Percentiles rank a stretch among this genome's conserved stretches.
phyloP scores from a whole-genome alignment of 1,140 invertebrate genomes.

The Varroa destructor region DNA sequence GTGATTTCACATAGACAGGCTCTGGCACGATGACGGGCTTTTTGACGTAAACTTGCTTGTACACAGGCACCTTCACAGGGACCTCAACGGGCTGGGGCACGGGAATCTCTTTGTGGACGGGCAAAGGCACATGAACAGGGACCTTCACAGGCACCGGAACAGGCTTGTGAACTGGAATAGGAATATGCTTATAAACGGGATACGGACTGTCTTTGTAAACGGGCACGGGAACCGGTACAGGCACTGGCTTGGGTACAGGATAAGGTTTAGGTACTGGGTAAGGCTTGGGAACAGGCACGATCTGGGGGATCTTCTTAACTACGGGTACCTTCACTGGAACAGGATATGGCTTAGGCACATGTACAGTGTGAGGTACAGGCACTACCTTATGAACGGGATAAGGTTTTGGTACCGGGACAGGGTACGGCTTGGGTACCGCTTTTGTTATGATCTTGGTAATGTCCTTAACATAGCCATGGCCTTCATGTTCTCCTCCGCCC shows the following conservation, averaged over 20 bases:
- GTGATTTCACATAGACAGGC: slow-evolving; percentile 4
- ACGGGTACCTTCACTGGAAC: slow-evolving; percentile 24
- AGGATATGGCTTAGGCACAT: slow-evolving; percentile 17
- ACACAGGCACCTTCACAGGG: slow-evolving; percentile 23
- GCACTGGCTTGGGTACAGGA: slow-evolving; percentile 7
- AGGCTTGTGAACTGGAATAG: slow-evolving; percentile 18
- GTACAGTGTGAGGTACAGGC: slow-evolving; percentile 16
- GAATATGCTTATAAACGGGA: slow-evolving; percentile 20
- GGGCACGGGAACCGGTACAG: slow-evolving; percentile 3
- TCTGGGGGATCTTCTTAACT: slow-evolving; percentile 22
- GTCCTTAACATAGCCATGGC: slow-evolving; percentile 21
- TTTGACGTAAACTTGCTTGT: slow-evolving; percentile 12
- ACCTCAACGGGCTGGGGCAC: slow-evolving; percentile 22
- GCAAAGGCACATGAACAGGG: not conserved
- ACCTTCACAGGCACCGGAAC: slow-evolving; percentile 9
- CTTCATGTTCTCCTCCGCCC: not conserved
- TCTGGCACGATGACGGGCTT: slow-evolving; percentile 15
- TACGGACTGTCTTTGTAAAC: slow-evolving; percentile 19
- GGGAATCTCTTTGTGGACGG: slow-evolving; percentile 24
- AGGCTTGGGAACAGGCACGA: slow-evolving; percentile 21
- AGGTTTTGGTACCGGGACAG: slow-evolving; percentile 11
- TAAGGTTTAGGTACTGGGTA: slow-evolving; percentile 24
- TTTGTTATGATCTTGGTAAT: slow-evolving; percentile 24
- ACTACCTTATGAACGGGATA: slow-evolving; percentile 22
- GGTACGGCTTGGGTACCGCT: slow-evolving; percentile 15